These are phyloP conservation scores for Pituophis catenifer DNA, from an alignment of 2,113 vertebrate genomes.

Conservation along the genomic window DNA sequence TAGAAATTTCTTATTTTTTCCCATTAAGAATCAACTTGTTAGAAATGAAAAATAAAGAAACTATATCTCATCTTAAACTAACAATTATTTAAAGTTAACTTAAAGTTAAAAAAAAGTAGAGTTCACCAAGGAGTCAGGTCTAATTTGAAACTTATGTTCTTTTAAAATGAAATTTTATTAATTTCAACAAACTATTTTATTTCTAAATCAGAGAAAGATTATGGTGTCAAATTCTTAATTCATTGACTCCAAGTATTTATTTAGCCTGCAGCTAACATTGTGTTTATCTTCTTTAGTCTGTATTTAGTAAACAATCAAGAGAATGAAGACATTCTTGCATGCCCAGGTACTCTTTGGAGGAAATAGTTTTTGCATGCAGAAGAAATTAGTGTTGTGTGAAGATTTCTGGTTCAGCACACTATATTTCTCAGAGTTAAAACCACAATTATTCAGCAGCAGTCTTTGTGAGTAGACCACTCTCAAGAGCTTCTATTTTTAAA, in stretches of 20 bases:
- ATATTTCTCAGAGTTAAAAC: slow-evolving; percentile 14
- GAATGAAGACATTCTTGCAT: not conserved
- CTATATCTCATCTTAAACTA: not conserved
- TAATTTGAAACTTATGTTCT: not conserved
- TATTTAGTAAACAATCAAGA: not conserved
- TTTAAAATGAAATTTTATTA: not conserved
- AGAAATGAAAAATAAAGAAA: not conserved
- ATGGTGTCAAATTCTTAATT: not conserved
- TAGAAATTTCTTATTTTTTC: not conserved
- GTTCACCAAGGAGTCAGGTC: not conserved
- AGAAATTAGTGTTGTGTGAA: not conserved
- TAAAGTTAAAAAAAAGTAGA: not conserved
- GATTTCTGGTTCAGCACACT: slow-evolving; percentile 8
- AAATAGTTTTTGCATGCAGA: not conserved
- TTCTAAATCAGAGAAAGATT: not conserved
- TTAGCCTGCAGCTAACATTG: not conserved
- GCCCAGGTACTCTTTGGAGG: not conserved
- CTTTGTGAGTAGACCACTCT: slow-evolving; percentile 13
- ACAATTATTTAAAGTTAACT: not conserved
- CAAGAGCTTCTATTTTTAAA: slow-evolving; percentile 2
- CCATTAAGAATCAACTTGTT: not conserved
- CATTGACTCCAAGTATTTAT: not conserved
- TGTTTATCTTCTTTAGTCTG: not conserved
- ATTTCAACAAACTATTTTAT: not conserved
- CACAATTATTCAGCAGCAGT: slow-evolving; percentile 17